These are phyloP conservation scores for Brachionus angularis DNA, from an alignment of 1,140 invertebrate species.

Conservation along the genomic window DNA sequence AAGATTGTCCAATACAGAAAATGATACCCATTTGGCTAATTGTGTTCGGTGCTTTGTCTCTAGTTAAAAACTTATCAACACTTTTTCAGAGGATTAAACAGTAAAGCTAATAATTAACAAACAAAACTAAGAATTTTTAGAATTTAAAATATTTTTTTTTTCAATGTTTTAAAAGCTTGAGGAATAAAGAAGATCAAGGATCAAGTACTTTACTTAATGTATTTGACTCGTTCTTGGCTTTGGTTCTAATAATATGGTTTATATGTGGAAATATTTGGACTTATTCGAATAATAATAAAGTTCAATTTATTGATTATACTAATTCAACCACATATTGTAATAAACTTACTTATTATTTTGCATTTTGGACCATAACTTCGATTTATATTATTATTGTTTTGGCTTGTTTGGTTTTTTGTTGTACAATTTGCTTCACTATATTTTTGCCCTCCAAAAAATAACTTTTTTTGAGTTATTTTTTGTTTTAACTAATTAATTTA, in stretches of 20 bases:
- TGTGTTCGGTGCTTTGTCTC: background rate
- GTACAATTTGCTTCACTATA: conserved; percentile 23
- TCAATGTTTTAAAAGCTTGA: too few relatives aligned
- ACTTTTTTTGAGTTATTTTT: background rate
- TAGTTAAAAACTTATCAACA: conserved; percentile 22
- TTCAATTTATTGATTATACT: background rate
- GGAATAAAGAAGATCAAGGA: background rate
- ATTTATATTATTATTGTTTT: conserved; percentile 1
- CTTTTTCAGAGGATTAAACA: conserved; percentile 7
- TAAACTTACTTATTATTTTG: background rate
- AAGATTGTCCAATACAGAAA: conserved; percentile 2
- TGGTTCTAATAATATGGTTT: conserved; percentile 38
- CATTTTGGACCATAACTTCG: conserved; percentile 32
- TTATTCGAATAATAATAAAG: background rate
- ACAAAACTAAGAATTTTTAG: too few relatives aligned
- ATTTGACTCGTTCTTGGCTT: conserved; percentile 17
- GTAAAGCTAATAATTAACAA: too few relatives aligned
- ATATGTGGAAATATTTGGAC: conserved; percentile 36
- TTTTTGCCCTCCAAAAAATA: conserved; percentile 32
- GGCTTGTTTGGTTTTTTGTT: conserved; percentile 33
- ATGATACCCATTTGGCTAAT: conserved; percentile 39
- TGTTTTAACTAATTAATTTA: too few relatives aligned
- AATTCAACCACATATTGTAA: background rate
- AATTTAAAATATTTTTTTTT: too few relatives aligned
- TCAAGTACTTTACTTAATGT: background rate